Percentiles rank a stretch among this genome's conserved stretches.
phyloP scores from a whole-genome alignment of 1,140 invertebrate species.

The Microplitis demolitor region DNA sequence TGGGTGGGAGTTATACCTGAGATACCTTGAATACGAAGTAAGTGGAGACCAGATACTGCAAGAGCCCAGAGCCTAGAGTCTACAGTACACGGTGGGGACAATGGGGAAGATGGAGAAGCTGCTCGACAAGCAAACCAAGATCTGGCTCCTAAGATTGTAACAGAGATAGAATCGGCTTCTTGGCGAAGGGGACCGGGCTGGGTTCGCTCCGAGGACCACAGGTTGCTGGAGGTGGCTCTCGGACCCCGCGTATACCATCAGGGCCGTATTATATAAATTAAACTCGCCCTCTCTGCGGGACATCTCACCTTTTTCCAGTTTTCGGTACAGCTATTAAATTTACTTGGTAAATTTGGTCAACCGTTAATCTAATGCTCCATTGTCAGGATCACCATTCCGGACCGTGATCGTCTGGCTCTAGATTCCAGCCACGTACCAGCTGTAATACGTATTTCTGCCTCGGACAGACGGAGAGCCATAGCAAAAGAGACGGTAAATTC shows the following conservation, averaged over 20 bases:
- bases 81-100: background rate
- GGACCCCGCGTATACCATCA: background rate
- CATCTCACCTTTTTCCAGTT: background rate
- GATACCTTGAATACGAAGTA: no score
- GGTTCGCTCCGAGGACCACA: conserved; percentile 35
- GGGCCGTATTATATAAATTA: conserved; percentile 5
- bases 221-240: conserved; percentile 53
- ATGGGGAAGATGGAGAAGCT: conserved; percentile 3
- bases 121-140: background rate
- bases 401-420: no score
- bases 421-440: no score
- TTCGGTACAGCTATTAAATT: background rate
- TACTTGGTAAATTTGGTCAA: no score
- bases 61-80: no score
- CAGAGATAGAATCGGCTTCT: background rate
- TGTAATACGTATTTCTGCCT: background rate
- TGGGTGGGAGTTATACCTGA: no score
- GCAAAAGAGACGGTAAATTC: background rate
- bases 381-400: no score
- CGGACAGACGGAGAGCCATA: background rate
- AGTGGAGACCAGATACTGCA: no score
- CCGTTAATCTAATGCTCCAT: no score
- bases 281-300: background rate
- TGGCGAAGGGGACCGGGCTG: background rate
- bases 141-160: background rate